Evolutionary conservation across 2,113 vertebrate species (phyloP).

Genomic region (Epinephelus lanceolatus): DNA sequence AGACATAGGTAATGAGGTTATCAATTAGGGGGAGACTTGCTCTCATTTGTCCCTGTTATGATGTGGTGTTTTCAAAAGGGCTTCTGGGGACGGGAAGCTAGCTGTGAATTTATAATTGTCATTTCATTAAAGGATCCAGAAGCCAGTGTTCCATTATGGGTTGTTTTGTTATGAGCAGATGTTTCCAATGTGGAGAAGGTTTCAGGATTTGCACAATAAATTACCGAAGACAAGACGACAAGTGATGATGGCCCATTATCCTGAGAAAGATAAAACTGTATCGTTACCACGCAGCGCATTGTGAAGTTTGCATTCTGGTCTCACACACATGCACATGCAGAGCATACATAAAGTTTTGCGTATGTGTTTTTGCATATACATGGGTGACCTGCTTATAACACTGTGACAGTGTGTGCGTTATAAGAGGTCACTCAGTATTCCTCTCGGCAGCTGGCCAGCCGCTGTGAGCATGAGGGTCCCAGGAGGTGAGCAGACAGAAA

Average conservation of each 20-base stretch:
- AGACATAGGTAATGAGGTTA: conserved; percentile 74
- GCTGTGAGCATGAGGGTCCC: conserved; percentile 40
- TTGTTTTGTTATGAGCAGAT: conserved; percentile 62
- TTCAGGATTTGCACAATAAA: conserved; percentile 54
- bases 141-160: conserved; percentile 31
- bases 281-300: not conserved
- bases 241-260: conserved; percentile 57
- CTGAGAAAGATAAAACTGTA: conserved; percentile 43
- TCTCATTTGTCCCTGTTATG: conserved; percentile 69
- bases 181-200: conserved; percentile 41
- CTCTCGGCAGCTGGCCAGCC: conserved; percentile 51
- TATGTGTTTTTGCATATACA: conserved; percentile 2
- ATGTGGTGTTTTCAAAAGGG: conserved; percentile 54
- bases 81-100: conserved; percentile 32
- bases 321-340: not conserved
- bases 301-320: conserved; percentile 27
- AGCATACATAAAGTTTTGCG: not conserved
- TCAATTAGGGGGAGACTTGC: conserved; percentile 68
- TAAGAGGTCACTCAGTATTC: conserved; percentile 59
- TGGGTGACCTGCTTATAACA: conserved; percentile 16
- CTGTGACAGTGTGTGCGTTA: conserved; percentile 2
- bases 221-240: conserved; percentile 45
- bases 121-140: conserved; percentile 56
- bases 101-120: conserved; percentile 56
- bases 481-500: conserved; percentile 51